These are phyloP conservation scores for Tachycineta bicolor DNA, from an alignment of 2,113 vertebrate genomes.

Conservation along the genomic window DNA sequence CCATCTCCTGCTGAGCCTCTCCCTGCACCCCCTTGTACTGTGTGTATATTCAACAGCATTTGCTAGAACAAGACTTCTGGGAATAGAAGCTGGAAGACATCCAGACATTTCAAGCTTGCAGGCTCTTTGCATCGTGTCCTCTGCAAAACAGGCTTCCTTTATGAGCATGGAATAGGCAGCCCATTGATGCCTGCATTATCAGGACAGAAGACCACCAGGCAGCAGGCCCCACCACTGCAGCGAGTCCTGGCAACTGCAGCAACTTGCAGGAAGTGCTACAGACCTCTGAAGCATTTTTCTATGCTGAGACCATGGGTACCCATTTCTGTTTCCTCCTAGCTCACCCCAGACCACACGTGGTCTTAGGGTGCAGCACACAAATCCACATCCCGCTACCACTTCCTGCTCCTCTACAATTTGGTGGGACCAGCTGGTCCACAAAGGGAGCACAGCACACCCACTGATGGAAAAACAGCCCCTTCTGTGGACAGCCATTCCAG, in stretches of 20 bases:
- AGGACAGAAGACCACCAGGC: neutral
- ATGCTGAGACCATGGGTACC: neutral
- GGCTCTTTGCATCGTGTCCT: slow-evolving; percentile 35
- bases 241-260: neutral
- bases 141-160: slow-evolving; percentile 30
- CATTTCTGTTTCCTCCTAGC: neutral
- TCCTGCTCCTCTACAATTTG: neutral
- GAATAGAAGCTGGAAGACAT: slow-evolving; percentile 45
- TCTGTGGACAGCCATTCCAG: neutral
- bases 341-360: rapidly evolving
- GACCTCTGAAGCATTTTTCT: neutral
- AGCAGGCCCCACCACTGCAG: neutral
- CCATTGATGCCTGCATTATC: neutral
- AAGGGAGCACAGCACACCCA: neutral
- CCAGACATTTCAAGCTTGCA: slow-evolving; percentile 40
- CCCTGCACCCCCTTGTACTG: neutral
- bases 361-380: neutral
- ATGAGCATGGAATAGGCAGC: neutral
- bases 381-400: rapidly evolving
- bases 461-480: rapidly evolving
- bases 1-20: neutral
- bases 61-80: slow-evolving; percentile 39
- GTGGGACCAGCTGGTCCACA: neutral
- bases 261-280: neutral
- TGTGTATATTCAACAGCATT: neutral